phyloP scores from a whole-genome alignment of 1,140 invertebrate species.

The Eulimnadia texana region DNA sequence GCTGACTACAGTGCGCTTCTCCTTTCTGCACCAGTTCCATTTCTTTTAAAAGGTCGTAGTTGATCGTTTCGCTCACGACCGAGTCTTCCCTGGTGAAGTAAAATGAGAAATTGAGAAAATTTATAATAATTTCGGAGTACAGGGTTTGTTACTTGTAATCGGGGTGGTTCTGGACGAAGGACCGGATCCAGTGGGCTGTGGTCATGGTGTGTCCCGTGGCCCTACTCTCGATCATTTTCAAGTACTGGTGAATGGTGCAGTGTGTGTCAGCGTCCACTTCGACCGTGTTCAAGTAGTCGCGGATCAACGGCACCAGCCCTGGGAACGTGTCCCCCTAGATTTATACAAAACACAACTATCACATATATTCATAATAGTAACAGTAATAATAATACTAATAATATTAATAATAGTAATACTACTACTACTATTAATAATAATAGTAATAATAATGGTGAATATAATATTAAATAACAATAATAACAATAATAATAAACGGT shows the following conservation, averaged over 20 bases:
- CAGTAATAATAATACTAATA: too few species aligned
- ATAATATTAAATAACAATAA: too few species aligned
- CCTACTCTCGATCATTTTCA: slow-evolving; percentile 80
- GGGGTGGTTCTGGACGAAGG: slow-evolving; percentile 76
- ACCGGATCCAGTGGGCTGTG: slow-evolving; percentile 79
- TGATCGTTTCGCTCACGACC: slow-evolving; percentile 69
- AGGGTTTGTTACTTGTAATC: slow-evolving; percentile 46
- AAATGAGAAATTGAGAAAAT: background rate
- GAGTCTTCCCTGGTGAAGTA: slow-evolving; percentile 61
- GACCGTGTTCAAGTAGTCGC: slow-evolving; percentile 81
- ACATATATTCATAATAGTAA: too few species aligned
- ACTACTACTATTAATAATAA: too few species aligned
- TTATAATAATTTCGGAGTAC: background rate
- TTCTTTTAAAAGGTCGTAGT: slow-evolving; percentile 79
- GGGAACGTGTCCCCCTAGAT: slow-evolving; percentile 79
- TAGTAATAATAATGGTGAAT: too few species aligned
- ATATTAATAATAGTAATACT: too few species aligned
- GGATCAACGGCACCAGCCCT: slow-evolving; percentile 84
- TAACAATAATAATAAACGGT: too few species aligned
- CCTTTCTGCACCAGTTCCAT: slow-evolving; percentile 58
- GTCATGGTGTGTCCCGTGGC: slow-evolving; percentile 75
- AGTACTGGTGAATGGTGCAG: slow-evolving; percentile 85
- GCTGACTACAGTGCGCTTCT: slow-evolving; percentile 50
- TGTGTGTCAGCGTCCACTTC: slow-evolving; percentile 85
- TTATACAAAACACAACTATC: too few species aligned